Evolutionary conservation across 2,797 vertebrate species (phyloP).

Genomic region (Orestias chungarensis): DNA sequence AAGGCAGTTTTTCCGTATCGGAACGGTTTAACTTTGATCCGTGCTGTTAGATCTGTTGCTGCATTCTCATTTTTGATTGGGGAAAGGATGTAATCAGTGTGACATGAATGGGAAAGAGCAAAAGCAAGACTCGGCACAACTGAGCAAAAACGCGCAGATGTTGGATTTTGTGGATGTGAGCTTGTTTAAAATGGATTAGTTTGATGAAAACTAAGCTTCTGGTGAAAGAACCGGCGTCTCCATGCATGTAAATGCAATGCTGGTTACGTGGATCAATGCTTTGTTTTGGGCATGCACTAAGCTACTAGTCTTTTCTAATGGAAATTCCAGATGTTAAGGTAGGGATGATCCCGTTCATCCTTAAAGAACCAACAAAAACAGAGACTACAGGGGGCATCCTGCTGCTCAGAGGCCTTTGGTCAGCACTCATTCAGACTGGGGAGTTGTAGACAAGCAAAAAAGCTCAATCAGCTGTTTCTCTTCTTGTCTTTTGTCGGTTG

Average conservation of each 20-base stretch:
- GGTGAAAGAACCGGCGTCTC: conserved; percentile 35
- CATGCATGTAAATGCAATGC: conserved; percentile 48
- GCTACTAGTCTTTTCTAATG: conserved; percentile 68
- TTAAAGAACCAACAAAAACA: conserved; percentile 64
- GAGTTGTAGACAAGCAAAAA: conserved; percentile 76
- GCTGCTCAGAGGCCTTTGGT: conserved; percentile 64
- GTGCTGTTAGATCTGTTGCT: conserved; percentile 40
- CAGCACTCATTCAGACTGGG: conserved; percentile 63
- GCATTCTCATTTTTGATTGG: conserved; percentile 55
- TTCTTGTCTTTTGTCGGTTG: conserved; percentile 70
- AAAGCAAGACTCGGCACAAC: conserved; percentile 34
- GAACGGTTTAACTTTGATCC: conserved; percentile 65
- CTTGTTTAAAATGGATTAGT: conserved; percentile 38
- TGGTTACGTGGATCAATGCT: conserved; percentile 23
- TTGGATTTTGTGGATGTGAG: conserved; percentile 41
- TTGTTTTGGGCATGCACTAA: conserved; percentile 17
- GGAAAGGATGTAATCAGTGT: conserved; percentile 50
- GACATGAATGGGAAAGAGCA: conserved; percentile 41
- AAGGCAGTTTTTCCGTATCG: conserved; percentile 67
- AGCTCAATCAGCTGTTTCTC: conserved; percentile 78
- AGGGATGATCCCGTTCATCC: conserved; percentile 60
- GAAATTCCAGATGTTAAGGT: conserved; percentile 76
- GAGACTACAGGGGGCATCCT: conserved; percentile 75
- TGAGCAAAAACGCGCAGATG: conserved; percentile 39
- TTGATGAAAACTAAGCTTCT: conserved; percentile 29